Conservation (phyloP, 1,140 invertebrate species). For the Zaprionus nigranus region DNA sequence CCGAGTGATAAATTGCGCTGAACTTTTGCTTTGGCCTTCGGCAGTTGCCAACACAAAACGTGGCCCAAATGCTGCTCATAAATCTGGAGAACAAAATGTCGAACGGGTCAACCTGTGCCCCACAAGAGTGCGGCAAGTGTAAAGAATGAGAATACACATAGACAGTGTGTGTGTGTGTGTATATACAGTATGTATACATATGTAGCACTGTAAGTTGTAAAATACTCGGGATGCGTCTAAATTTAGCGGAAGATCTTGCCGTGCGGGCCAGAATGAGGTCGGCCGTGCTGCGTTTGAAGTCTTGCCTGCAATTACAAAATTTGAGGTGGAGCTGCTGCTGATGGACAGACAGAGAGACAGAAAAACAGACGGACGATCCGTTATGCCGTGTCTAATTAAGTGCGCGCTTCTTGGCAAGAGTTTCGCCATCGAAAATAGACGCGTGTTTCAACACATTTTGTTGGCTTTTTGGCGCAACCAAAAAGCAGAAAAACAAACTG, state of each 20-base stretch:
- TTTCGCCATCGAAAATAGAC: constrained; percentile 63
- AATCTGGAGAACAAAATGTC: constrained; percentile 51
- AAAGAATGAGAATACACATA: constrained; percentile 5
- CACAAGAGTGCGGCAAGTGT: constrained; percentile 26
- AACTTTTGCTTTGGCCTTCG: constrained; percentile 72
- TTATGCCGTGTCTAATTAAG: constrained; percentile 73
- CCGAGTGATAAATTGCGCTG: constrained; percentile 67
- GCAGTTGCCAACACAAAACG: constrained; percentile 27
- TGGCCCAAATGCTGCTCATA: constrained; percentile 61
- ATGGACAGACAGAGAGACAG: not conserved
- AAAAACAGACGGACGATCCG: constrained; percentile 27
- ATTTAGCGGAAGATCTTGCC: constrained; percentile 40
- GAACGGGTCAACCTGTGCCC: constrained; percentile 57
- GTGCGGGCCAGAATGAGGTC: constrained; percentile 46
- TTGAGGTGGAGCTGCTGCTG: not conserved
- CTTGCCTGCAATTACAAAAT: constrained; percentile 27
- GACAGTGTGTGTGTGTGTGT: constrained; percentile 6
- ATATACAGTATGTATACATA: not conserved
- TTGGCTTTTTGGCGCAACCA: constrained; percentile 40
- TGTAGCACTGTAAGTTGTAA: constrained; percentile 33
- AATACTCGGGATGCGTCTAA: constrained; percentile 43
- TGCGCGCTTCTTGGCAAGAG: constrained; percentile 73
- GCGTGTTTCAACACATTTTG: constrained; percentile 70
- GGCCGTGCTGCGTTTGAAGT: constrained; percentile 48
- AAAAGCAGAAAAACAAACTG: constrained; percentile 22